Evolutionary conservation across 2,113 vertebrate species (phyloP), one percentile per base, ranked within the genome.

Genomic region (Rhinolophus sinicus): DNA sequence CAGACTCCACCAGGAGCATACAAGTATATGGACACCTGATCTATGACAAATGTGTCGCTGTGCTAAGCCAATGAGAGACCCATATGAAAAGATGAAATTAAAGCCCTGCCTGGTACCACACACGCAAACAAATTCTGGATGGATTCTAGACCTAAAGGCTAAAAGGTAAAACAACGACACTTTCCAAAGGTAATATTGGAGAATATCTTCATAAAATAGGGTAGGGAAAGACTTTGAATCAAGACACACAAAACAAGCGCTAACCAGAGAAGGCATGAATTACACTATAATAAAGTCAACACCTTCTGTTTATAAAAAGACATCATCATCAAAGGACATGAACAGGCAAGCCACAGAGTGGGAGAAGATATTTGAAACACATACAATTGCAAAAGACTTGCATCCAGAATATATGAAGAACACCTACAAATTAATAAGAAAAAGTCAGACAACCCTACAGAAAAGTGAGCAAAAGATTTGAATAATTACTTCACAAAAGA

Each of bases 401-500:
- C 16, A 38, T 86, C 21, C 22, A 65, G 33, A 95, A 65, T 93
- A 60, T 38, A 64, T 54, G 80, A 84, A 85, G 50, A 44, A 70
- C 3, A 38, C 3, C 30, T 86, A 40, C 33, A 88, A n/a, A 85
- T 76, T 73, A 88, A 88, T 60, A 93, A 75, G 50, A 65, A 73
- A 73, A 95, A 62, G 28, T 62, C 80, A 76, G 72, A 88, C 13
- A 84, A 47, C 11, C 21, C 33, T 22, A 11, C 47, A 73, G 47
- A 72, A 75, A 73, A 75, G 69, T 75, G n/a, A 35, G 26, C 52
- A 72, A 67, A 85, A 70, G 56, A 28, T 80, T 89, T 81, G 65
- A 96, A 88, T 22, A 88, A 69, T 78, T 78, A 80, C 12, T 93
- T 95, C 44, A 70, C 47, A 47, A 90, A 77, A 62, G 11, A 76